Evolutionary conservation across 2,888 invertebrate genomes (phyloP).

Genomic region (Apotomis capreana): DNA sequence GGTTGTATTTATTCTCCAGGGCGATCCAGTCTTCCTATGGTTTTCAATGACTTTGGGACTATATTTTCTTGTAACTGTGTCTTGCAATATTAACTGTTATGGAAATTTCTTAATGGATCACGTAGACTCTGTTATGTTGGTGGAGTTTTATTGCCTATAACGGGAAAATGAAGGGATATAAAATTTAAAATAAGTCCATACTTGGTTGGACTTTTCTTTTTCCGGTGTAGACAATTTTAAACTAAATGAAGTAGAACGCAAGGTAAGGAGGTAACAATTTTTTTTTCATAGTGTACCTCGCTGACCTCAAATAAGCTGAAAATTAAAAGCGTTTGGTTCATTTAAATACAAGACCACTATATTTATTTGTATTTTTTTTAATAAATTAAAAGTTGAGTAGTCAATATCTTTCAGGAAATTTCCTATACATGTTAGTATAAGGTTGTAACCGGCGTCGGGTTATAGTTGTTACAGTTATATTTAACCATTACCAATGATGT

Average conservation of each 20-base stretch:
- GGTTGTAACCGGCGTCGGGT: conserved; percentile 32
- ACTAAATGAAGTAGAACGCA: conserved; percentile 24
- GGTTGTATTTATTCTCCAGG: conserved; percentile 22
- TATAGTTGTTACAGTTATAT: conserved; percentile 37
- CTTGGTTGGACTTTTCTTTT: conserved; percentile 9
- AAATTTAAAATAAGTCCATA: conserved; percentile 12
- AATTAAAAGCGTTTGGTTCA: conserved; percentile 20
- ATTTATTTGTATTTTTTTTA: conserved; percentile 13
- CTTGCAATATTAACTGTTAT: conserved; percentile 14
- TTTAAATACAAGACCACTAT: conserved; percentile 2
- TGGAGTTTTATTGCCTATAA: conserved; percentile 20
- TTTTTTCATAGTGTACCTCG: conserved; percentile 22
- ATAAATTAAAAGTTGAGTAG: conserved; percentile 6
- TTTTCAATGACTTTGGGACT: conserved; percentile 16
- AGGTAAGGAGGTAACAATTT: conserved; percentile 24
- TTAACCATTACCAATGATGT: conserved; percentile 27
- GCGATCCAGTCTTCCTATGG: conserved; percentile 19
- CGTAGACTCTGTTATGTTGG: not conserved
- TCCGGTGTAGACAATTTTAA: conserved; percentile 24
- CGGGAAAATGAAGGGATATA: not conserved
- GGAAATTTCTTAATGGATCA: conserved; percentile 13
- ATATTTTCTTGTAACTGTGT: conserved; percentile 24
- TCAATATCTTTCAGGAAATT: conserved; percentile 23
- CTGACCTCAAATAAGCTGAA: conserved; percentile 16
- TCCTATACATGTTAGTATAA: conserved; percentile 15